These are phyloP conservation scores for Dicranocentrus wangi DNA, from an alignment of 2,888 invertebrate genomes.

Conservation along the genomic window DNA sequence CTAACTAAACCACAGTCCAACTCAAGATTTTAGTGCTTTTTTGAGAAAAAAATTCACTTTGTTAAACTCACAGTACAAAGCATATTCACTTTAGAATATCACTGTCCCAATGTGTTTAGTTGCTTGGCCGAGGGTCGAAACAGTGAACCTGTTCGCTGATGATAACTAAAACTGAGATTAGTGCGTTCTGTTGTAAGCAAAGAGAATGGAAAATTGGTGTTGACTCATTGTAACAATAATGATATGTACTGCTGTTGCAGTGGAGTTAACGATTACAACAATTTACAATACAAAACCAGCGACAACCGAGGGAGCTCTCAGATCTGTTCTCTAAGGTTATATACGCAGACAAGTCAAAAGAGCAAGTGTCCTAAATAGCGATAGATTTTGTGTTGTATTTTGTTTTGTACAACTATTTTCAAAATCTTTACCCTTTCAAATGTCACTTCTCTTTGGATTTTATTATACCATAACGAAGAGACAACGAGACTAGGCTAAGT, in stretches of 20 bases:
- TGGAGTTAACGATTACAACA: conserved; percentile 16
- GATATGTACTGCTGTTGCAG: conserved; percentile 9
- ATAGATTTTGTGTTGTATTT: conserved; percentile 20
- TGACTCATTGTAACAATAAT: conserved; percentile 13
- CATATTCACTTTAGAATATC: no score
- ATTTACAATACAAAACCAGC: conserved; percentile 36
- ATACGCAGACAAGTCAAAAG: conserved; percentile 7
- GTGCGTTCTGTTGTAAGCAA: conserved; percentile 12
- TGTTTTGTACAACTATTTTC: conserved; percentile 39
- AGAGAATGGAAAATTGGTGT: conserved; percentile 48
- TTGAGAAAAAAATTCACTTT: no score
- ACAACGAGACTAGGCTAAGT: background rate
- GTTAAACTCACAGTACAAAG: no score
- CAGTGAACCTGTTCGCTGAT: no score
- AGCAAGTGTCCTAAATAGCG: conserved; percentile 56
- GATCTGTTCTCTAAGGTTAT: no score
- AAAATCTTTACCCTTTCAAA: conserved; percentile 55
- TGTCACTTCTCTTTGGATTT: conserved; percentile 29
- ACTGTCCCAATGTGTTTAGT: no score
- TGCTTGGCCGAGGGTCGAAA: no score
- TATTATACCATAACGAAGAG: conserved; percentile 11
- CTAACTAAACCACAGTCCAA: no score
- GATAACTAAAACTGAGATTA: no score
- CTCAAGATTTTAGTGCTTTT: no score
- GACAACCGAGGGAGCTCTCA: conserved; percentile 21